A percentile compares a stretch with the other conserved stretches of the same genome.
These are phyloP conservation scores for Delichon dasypus DNA, from an alignment of 2,797 vertebrate genomes.

Conservation along the genomic window DNA sequence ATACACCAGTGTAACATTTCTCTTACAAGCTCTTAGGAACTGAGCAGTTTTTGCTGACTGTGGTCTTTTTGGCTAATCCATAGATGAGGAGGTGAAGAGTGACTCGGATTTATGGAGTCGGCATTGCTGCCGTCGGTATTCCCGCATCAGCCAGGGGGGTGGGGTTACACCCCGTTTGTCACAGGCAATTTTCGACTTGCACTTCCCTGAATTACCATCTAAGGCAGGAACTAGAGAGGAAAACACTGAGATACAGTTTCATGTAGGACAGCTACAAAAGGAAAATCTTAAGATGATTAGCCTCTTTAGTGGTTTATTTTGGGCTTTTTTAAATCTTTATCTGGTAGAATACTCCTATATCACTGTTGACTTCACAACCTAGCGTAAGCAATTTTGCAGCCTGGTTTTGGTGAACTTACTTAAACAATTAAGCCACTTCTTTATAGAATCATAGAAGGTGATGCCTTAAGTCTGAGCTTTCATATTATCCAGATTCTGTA, in stretches of 20 bases:
- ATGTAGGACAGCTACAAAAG: neutral
- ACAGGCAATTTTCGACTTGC: neutral
- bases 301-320: neutral
- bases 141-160: conserved; percentile 45
- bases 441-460: neutral
- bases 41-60: neutral
- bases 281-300: neutral
- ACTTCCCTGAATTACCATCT: neutral
- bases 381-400: neutral
- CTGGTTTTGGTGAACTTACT: neutral
- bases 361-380: neutral
- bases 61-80: conserved; percentile 7
- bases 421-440: neutral
- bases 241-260: neutral
- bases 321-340: neutral
- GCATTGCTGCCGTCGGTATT: conserved; percentile 17
- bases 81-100: conserved; percentile 35
- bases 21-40: neutral
- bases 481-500: neutral
- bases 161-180: conserved; percentile 30
- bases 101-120: neutral
- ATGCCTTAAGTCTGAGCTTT: neutral
- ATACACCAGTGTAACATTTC: neutral
- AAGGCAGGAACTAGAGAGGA: neutral
- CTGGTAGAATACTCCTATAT: neutral